Conservation (phyloP, 2,888 invertebrate species). For the Atrina japonica region DNA sequence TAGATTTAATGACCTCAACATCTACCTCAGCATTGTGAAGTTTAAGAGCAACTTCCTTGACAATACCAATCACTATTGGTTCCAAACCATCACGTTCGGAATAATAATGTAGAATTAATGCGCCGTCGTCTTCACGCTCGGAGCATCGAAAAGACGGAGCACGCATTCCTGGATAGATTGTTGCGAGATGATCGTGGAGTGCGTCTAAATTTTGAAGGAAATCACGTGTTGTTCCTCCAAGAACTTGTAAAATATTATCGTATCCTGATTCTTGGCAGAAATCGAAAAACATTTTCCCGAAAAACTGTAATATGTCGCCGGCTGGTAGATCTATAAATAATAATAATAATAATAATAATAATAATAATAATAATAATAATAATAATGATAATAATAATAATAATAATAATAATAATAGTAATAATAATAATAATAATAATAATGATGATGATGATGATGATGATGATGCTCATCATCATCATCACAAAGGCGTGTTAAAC, state of each 20-base stretch:
- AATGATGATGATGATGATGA: too few species aligned
- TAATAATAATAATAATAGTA: too few species aligned
- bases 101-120: slow-evolving; percentile 92
- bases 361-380: too few species aligned
- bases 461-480: too few species aligned
- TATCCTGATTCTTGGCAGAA: slow-evolving; percentile 86
- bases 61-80: slow-evolving; percentile 98
- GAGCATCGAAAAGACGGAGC: slow-evolving; percentile 94
- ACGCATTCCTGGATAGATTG: slow-evolving; percentile 89
- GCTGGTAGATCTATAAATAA: slow-evolving; percentile 65
- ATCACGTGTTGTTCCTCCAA: slow-evolving; percentile 96
- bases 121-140: slow-evolving; percentile 64
- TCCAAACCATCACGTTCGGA: slow-evolving; percentile 97
- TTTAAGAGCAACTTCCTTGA: slow-evolving; percentile 97
- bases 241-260: slow-evolving; percentile 95
- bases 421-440: too few species aligned
- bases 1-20: slow-evolving; percentile 91
- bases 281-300: slow-evolving; percentile 76
- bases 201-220: slow-evolving; percentile 98
- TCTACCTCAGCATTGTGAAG: slow-evolving; percentile 84
- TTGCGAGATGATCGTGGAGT: slow-evolving; percentile 93
- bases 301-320: slow-evolving; percentile 71
- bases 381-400: too few species aligned
- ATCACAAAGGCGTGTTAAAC: too few species aligned
- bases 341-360: not conserved